These are phyloP conservation scores for Esox masquinongy DNA, from an alignment of 2,797 vertebrate species.

Conservation along the genomic window DNA sequence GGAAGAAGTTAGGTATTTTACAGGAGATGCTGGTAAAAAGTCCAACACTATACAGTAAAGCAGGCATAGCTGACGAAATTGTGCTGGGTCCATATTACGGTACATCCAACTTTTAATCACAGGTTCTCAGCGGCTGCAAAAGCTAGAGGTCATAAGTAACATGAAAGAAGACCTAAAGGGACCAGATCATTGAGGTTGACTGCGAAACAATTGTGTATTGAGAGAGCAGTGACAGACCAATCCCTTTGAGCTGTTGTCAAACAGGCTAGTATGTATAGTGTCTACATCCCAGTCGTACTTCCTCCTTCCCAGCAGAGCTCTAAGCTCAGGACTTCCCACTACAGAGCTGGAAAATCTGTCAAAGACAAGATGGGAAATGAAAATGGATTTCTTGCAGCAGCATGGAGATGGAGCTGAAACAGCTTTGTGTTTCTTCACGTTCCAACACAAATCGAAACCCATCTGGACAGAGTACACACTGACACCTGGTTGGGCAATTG, in stretches of 20 bases:
- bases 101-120: not conserved
- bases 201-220: not conserved
- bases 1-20: conserved; percentile 2
- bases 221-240: not conserved
- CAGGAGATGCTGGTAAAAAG: conserved; percentile 7
- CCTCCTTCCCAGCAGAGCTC: too few relatives aligned
- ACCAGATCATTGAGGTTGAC: not conserved
- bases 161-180: not conserved
- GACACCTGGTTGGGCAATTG: conserved; percentile 9
- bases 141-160: not conserved
- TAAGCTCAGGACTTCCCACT: too few relatives aligned
- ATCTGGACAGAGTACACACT: not conserved
- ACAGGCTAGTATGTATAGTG: not conserved
- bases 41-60: not conserved
- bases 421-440: conserved; percentile 15
- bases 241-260: not conserved
- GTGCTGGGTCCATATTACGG: not conserved
- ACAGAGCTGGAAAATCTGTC: too few relatives aligned
- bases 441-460: conserved; percentile 27
- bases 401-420: not conserved
- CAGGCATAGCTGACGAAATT: not conserved
- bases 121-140: not conserved
- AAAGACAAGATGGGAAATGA: too few relatives aligned
- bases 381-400: not conserved
- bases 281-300: not conserved